Evolutionary conservation across 2,797 vertebrate species (phyloP), one percentile per base, ranked within the genome.

Genomic region (Takifugu ocellatus): DNA sequence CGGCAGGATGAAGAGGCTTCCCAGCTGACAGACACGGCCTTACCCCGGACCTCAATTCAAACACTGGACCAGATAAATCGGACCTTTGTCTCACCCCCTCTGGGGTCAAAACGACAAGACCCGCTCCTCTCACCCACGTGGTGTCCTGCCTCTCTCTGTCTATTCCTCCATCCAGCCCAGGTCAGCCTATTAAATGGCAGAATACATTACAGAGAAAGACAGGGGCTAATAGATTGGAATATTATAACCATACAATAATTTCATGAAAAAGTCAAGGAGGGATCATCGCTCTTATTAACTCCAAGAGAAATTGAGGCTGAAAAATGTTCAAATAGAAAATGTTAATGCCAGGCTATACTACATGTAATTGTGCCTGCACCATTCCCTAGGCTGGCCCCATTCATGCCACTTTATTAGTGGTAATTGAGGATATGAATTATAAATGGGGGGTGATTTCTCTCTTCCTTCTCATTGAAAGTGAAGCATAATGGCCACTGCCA

Each of bases 341-440:
- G 94, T 96, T 98, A 98, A 98, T 97, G 94, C 94, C 93, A 93
- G 91, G 93, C 95, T 83, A 81, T 82, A 81, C 79, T 94, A 94
- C 94, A 91, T 95, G 94, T 96, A 95, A 97, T 96, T 94, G 95
- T 96, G 93, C 92, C 92, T 73, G 92, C 88, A 88, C 92, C 92
- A 91, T 94, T 94, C 92, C 82, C 92, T 90, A 62, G 66, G 89
- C 93, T 92, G 93, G 94, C 75, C 78, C 95, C 79, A 80, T 87
- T 84, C 81, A 95, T 95, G 95, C 94, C 95, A 95, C 95, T 98
- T 97, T 97, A 98, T 98, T 98, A 97, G 97, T 95, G 97, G 94
- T 99, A 98, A 98, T 98, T 98, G 96, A 96, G 93, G 93, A 90
- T 95, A 98, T 99, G 96, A 98, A 99, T 98, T 99, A 99, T 98